These are phyloP conservation scores for Nebria brevicollis DNA, from an alignment of 2,888 invertebrate species.

Conservation along the genomic window DNA sequence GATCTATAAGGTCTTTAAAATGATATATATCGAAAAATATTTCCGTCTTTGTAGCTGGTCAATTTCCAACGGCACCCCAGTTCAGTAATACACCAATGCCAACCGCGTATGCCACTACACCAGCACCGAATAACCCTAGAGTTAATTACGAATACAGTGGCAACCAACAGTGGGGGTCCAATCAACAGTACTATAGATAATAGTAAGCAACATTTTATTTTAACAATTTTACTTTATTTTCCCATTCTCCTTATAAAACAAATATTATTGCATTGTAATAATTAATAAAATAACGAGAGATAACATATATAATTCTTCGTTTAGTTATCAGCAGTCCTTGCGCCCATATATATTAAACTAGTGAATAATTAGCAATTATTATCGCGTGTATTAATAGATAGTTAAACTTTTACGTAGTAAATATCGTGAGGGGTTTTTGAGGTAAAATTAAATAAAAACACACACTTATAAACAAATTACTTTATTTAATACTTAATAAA, in stretches of 20 bases:
- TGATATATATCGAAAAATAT: conserved; percentile 52
- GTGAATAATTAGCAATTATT: no score
- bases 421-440: background rate
- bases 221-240: background rate
- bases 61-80: conserved; percentile 58
- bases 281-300: background rate
- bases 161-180: conserved; percentile 63
- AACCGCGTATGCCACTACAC: conserved; percentile 60
- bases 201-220: conserved; percentile 11
- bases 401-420: no score
- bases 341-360: no score
- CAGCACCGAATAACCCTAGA: conserved; percentile 59
- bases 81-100: conserved; percentile 57
- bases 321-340: no score
- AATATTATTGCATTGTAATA: conserved; percentile 10
- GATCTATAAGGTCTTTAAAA: conserved; percentile 35
- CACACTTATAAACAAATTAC: conserved; percentile 9
- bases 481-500: conserved; percentile 5
- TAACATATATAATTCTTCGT: no score
- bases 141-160: conserved; percentile 62
- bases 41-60: conserved; percentile 52
- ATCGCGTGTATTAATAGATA: no score
- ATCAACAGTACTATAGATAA: conserved; percentile 75
- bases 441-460: conserved; percentile 4
- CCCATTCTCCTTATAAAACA: background rate